These are phyloP conservation scores for Hypomecis atomaria DNA, from an alignment of 2,888 invertebrate species.

Conservation along the genomic window DNA sequence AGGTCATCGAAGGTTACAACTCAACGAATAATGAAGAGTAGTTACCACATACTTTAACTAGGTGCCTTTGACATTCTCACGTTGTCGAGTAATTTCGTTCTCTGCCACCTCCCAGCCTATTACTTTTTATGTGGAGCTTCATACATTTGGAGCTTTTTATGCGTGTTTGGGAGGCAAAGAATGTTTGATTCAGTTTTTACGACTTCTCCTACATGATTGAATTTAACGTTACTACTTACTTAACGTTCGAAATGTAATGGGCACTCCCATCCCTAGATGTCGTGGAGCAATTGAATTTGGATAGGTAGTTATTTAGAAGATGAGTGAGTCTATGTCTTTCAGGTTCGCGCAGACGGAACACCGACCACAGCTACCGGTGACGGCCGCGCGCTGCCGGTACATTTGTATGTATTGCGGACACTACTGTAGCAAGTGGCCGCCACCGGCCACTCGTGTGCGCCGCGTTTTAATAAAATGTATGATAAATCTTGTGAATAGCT, in stretches of 20 bases:
- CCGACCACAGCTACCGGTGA: too few species aligned
- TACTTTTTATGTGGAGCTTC: conserved; percentile 27
- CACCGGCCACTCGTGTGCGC: too few species aligned
- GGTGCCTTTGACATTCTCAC: conserved; percentile 4
- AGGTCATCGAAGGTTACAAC: neutral
- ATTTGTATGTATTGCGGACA: too few species aligned
- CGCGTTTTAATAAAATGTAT: too few species aligned
- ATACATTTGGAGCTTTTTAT: conserved; percentile 31
- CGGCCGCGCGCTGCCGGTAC: too few species aligned
- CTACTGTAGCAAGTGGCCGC: too few species aligned
- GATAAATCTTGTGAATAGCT: too few species aligned
- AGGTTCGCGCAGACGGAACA: too few species aligned
- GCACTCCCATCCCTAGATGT: conserved; percentile 2
- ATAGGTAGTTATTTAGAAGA: neutral
- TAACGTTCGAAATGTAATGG: conserved; percentile 4
- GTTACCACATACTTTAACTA: neutral
- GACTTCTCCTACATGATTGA: conserved; percentile 33
- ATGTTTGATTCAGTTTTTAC: conserved; percentile 32
- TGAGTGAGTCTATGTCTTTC: too few species aligned
- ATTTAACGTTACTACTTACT: conserved; percentile 30
- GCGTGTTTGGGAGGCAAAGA: conserved; percentile 25
- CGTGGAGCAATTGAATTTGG: neutral
- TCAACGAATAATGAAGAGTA: conserved; percentile 11
- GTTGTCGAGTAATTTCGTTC: conserved; percentile 26
- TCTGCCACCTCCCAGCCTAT: conserved; percentile 29